A percentile compares a stretch with the other conserved stretches of the same genome.
Evolutionary conservation across 2,113 vertebrate genomes (phyloP).

Genomic region (Nyctereutes procyonoides): DNA sequence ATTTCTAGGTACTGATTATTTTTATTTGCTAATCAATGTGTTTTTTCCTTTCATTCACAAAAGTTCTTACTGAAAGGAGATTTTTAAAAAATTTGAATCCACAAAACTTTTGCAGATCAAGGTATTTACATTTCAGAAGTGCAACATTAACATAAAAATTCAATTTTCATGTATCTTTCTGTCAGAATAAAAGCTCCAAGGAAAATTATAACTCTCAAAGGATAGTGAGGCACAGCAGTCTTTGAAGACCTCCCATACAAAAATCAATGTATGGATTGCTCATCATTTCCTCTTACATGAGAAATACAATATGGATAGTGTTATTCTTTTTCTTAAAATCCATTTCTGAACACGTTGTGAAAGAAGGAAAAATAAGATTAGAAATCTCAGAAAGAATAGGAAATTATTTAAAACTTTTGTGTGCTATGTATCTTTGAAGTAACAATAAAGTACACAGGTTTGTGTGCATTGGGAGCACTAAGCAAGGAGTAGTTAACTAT

Average conservation of each 20-base stretch:
- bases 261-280: background rate
- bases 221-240: background rate
- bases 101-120: constrained; percentile 27
- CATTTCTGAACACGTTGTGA: background rate
- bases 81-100: background rate
- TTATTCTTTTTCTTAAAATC: background rate
- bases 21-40: background rate
- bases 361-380: background rate
- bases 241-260: background rate
- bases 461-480: background rate
- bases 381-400: background rate
- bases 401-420: background rate
- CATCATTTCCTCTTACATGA: background rate
- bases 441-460: background rate
- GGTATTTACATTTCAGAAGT: constrained; percentile 62
- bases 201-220: constrained; percentile 6
- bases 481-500: background rate
- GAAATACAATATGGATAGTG: background rate
- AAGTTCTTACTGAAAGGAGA: background rate
- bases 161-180: constrained; percentile 51
- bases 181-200: constrained; percentile 44
- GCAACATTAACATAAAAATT: constrained; percentile 69
- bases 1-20: background rate
- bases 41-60: constrained; percentile 9
- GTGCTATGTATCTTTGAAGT: background rate